These are phyloP conservation scores for Mycalesis mineus DNA, from an alignment of 2,888 invertebrate species.

Conservation along the genomic window DNA sequence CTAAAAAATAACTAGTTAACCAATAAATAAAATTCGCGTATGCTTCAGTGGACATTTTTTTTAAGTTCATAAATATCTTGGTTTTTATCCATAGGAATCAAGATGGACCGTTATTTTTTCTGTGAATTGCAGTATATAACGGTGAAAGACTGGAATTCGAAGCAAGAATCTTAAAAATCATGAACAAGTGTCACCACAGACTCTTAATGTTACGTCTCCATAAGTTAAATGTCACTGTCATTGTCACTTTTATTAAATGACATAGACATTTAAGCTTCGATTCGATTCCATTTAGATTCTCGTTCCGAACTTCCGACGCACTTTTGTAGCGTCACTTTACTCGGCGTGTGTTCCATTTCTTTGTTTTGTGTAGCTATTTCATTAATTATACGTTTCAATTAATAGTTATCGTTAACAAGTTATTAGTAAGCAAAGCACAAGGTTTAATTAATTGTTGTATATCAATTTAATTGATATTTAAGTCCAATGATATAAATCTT, in stretches of 20 bases:
- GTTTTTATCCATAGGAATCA: no score
- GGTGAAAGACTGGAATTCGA: no score
- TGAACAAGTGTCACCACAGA: no score
- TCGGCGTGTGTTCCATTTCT: background rate
- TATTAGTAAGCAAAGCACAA: conserved; percentile 7
- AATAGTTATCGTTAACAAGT: background rate
- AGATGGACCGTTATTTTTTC: no score
- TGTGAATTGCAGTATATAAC: no score
- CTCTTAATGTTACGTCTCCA: no score
- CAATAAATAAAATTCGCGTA: no score
- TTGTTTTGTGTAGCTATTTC: background rate
- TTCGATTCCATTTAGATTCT: background rate
- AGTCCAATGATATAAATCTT: background rate
- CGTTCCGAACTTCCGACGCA: background rate
- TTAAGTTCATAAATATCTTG: no score
- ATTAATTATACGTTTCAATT: background rate
- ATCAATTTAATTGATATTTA: background rate
- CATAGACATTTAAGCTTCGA: background rate
- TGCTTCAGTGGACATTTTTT: no score
- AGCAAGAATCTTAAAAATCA: no score
- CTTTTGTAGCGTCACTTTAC: background rate
- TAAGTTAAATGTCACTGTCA: no score
- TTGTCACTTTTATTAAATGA: background rate
- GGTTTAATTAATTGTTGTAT: background rate
- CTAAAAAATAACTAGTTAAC: no score